Base-by-base conservation (phyloP, 2,113 vertebrate species). In the Aspidoscelis tigris region DNA sequence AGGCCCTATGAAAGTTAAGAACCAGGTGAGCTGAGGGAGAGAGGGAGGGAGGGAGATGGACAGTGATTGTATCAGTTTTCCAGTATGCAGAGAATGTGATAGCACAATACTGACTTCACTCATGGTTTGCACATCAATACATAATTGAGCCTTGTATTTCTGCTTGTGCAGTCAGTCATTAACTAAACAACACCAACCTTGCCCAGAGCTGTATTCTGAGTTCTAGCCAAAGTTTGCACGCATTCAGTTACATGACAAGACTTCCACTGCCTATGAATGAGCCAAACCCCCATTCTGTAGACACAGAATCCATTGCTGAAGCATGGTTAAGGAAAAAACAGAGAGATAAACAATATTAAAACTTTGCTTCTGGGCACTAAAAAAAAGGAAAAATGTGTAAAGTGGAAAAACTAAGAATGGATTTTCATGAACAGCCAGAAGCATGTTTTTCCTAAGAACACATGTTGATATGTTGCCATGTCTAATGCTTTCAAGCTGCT, bases 231-330 rank as follows among this genome's bases (percentile, higher is more conserved):
- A 73, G 43, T 65, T 87, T 76, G 12, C 33, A 61, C 11, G 18
- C 85, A 41, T 21, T 55, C 61, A 43, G 75, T 33, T 53, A 20
- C 26, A 58, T 33, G 85, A 78, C 82, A 26, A 86, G 89, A 80
- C 0, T 0, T 80, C 58, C 76, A 18, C 53, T 0, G 0, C 18
- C 68, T 86, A 89, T 83, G 83, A 3, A 1, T 85, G 80, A 80
- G 47, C 75, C 82, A 78, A 68, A 78, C 66, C 33, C 83, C 18
- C 73, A 71, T 78, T 82, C 80, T 81, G 39, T 77, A 84, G 11
- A 84, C 43, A 88, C 84, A 88, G 82, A 84, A 88, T 71, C 87
- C 87, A 78, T 39, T 81, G 78, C 58, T 61, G 58, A 61, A 61
- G 58, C 1, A 16, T 61, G 58, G 11, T 61, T 61, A 61, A 18